Conservation (phyloP, 2,113 vertebrate species). For the Cephalopholis sonnerati region DNA sequence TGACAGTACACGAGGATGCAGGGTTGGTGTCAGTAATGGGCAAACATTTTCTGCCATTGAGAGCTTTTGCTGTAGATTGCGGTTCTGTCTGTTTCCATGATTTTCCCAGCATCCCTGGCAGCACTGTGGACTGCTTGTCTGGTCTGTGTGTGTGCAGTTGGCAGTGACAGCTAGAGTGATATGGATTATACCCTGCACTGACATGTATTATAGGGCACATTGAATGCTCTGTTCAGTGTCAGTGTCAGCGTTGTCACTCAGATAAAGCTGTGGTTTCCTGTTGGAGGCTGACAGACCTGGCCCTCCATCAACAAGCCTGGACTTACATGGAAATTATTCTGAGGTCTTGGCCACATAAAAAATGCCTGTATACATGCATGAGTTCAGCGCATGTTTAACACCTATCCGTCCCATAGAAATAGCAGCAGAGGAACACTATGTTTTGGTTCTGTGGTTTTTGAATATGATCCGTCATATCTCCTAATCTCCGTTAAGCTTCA, state of each 20-base stretch:
- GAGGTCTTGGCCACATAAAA: constrained; percentile 26
- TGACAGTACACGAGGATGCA: not conserved
- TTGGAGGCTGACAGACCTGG: constrained; percentile 57
- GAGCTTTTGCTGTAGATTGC: constrained; percentile 19
- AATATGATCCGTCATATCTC: not conserved
- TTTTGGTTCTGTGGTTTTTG: constrained; percentile 1
- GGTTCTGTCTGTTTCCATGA: constrained; percentile 36
- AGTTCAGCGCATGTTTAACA: constrained; percentile 26
- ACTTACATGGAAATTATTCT: constrained; percentile 41
- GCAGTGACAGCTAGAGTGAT: constrained; percentile 68
- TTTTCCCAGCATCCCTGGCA: constrained; percentile 38
- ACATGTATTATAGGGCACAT: constrained; percentile 58
- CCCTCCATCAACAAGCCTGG: constrained; percentile 49
- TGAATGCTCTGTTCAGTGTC: constrained; percentile 64
- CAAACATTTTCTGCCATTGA: constrained; percentile 2
- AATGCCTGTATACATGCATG: constrained; percentile 16
- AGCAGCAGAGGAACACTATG: constrained; percentile 4
- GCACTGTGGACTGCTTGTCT: constrained; percentile 39
- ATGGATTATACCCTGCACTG: constrained; percentile 65
- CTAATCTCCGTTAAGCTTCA: constrained; percentile 5
- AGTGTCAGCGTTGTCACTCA: constrained; percentile 69
- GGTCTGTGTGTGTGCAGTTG: constrained; percentile 46
- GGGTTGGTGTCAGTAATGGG: not conserved
- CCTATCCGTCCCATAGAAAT: not conserved
- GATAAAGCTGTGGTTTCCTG: constrained; percentile 74